A percentile compares a stretch with the other conserved stretches of the same genome.
These are phyloP conservation scores for Julus scandinavius DNA, from an alignment of 2,888 invertebrate species.

Conservation along the genomic window DNA sequence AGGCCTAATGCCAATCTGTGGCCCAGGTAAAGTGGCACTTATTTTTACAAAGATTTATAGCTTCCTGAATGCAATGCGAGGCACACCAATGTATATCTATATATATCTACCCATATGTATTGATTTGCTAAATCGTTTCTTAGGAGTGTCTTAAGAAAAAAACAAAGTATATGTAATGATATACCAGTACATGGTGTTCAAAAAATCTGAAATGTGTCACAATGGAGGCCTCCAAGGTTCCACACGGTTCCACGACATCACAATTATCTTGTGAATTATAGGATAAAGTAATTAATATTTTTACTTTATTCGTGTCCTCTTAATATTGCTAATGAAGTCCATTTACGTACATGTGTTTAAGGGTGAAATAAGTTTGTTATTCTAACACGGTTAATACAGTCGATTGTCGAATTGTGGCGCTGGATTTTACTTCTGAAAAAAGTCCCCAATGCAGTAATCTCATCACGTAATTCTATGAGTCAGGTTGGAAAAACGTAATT, in stretches of 20 bases:
- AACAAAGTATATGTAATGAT: neutral
- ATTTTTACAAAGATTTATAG: neutral
- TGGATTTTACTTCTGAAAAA: neutral
- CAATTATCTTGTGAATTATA: no score
- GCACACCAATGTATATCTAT: neutral
- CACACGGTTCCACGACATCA: no score
- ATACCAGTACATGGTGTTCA: neutral
- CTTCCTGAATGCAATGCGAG: neutral
- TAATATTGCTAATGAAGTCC: no score
- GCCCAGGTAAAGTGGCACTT: neutral
- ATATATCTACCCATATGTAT: neutral
- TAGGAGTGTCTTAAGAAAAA: neutral
- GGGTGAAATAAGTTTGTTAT: no score
- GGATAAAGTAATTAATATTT: no score
- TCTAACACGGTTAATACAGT: neutral
- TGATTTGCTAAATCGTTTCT: neutral
- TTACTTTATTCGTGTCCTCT: no score
- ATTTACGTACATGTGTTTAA: no score
- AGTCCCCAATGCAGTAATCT: neutral
- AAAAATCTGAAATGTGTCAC: neutral
- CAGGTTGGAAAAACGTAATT: neutral
- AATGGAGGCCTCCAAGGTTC: no score
- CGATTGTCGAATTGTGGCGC: neutral
- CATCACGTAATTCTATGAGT: neutral
- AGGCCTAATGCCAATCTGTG: constrained; percentile 2